Evolutionary conservation across 2,888 invertebrate species (phyloP), one percentile per base, ranked within the genome.

Genomic region (Amphipoea lucens): DNA sequence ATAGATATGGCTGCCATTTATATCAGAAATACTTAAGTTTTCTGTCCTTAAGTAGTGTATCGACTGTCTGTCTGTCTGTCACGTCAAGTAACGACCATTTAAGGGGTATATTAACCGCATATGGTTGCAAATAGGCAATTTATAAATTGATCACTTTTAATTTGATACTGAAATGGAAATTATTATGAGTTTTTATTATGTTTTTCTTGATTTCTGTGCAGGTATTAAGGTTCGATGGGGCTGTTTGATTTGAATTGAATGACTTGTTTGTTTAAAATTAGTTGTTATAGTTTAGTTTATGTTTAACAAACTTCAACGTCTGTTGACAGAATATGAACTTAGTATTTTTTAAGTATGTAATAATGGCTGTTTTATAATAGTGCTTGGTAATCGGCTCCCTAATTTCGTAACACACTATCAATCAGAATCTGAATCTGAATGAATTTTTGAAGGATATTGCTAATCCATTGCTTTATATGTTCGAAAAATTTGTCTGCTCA

Each of bases 51-150:
- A 87, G 84, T 78, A 90, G 89, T 82, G 78, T 88, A 90, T 88
- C 89, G 90, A 84, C 91, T 89, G 94, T 93, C 94, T 84, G 92
- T 94, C 95, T 92, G 94, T 94, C 95, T 92, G 94, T 95, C 95
- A 94, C 91, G 88, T 90, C 90, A 87, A 88, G 86, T 88, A 80
- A 87, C 76, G 75, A 57, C 95, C 95, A 91, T 96, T 87, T 94
- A 95, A 86, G 94, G 95, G 81, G 82, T 91, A 92, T 94, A 95
- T 95, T 95, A 95, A 94, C 94, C 94, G 91, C 92, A 93, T 95
- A 94, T 93, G 94, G 95, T 95, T 94, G 93, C 93, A 95, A 95
- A 95, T 94, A 92, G 91, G 91, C 93, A 92, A 94, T 95, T 95
- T 95, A 95, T 95, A 94, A 93, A 92, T 92, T 91, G 86, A 87